A percentile compares a stretch with the other conserved stretches of the same genome.
Conservation (phyloP, 2,113 vertebrate species). For the Gymnocephalus cernua region DNA sequence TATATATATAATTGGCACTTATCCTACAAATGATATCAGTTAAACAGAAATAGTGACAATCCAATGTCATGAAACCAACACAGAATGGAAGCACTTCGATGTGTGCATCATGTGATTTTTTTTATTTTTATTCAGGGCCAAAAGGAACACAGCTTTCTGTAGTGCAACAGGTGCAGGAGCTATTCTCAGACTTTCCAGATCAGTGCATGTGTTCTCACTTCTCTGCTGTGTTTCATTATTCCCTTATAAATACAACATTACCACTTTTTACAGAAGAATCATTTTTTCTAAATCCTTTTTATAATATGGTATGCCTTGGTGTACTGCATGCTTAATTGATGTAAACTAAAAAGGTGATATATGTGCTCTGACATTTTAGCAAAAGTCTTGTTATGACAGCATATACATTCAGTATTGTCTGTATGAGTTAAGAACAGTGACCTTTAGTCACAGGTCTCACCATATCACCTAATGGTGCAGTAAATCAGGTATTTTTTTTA, state of each 20-base stretch:
- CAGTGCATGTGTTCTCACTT: conserved; percentile 30
- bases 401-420: neutral
- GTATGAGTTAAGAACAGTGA: neutral
- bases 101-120: neutral
- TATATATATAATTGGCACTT: neutral
- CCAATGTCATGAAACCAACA: neutral
- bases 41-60: neutral
- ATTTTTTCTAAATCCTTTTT: neutral
- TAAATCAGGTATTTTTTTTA: neutral
- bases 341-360: neutral
- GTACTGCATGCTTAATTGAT: neutral
- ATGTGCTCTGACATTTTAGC: neutral
- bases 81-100: neutral
- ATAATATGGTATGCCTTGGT: neutral
- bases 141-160: neutral
- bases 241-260: neutral
- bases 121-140: neutral
- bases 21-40: neutral
- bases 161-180: conserved; percentile 11
- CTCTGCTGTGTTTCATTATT: neutral
- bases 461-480: neutral
- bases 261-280: neutral
- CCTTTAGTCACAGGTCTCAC: neutral
- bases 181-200: neutral
- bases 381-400: neutral